Conservation (phyloP, 2,888 invertebrate genomes). For the Criorhina ranunculi region DNA sequence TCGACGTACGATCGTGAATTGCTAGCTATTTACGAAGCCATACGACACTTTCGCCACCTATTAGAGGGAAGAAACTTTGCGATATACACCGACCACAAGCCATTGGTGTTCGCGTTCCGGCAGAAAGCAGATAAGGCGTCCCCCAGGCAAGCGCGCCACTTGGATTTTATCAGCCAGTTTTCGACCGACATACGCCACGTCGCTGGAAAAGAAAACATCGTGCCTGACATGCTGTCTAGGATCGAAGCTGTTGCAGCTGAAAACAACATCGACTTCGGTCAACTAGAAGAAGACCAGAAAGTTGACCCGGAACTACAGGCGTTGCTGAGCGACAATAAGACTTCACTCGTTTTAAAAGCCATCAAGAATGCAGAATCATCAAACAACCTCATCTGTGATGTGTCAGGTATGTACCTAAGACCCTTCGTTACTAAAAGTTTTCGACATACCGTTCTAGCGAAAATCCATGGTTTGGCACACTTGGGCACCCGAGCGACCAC, state of each 20-base stretch:
- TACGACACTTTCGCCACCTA: constrained; percentile 78
- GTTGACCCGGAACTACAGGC: neutral
- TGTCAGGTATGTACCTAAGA: neutral
- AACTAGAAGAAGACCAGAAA: neutral
- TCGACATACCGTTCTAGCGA: too few relatives aligned
- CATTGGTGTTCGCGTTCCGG: constrained; percentile 79
- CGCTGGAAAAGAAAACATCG: neutral
- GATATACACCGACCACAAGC: constrained; percentile 76
- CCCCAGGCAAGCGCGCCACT: neutral
- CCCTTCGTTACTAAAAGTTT: neutral
- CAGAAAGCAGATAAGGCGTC: constrained; percentile 66
- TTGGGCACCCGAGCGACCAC: neutral
- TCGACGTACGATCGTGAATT: neutral
- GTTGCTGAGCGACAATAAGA: too few relatives aligned
- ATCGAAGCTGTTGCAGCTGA: too few relatives aligned
- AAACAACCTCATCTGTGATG: neutral
- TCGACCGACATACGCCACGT: constrained; percentile 51
- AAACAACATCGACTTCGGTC: neutral
- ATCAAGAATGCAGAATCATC: neutral
- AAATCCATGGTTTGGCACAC: neutral
- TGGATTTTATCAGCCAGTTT: constrained; percentile 79
- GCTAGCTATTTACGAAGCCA: constrained; percentile 78
- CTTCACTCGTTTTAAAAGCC: too few relatives aligned
- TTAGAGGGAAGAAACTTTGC: constrained; percentile 29
- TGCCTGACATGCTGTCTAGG: neutral